Conservation (phyloP, 2,113 vertebrate species). For the Indri indri region DNA sequence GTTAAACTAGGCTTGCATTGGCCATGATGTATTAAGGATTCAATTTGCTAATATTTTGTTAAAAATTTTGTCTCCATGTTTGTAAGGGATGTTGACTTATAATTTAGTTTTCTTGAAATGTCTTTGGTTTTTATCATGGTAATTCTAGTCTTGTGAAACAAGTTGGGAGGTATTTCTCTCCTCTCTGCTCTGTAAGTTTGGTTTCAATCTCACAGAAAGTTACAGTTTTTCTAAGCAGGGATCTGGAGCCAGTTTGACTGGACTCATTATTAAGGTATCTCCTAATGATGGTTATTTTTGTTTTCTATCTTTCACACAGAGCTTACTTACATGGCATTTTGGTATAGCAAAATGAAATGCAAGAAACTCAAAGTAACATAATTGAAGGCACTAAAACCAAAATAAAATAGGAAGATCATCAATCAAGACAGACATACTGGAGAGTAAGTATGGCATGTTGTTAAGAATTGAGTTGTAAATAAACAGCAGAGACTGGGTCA, state of each 20-base stretch:
- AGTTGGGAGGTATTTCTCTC: background rate
- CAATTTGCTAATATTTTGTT: background rate
- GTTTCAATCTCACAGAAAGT: background rate
- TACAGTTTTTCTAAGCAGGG: background rate
- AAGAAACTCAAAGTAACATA: background rate
- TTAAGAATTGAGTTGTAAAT: background rate
- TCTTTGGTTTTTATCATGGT: background rate
- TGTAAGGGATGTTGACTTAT: background rate
- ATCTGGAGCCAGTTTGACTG: background rate
- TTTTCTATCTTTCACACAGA: constrained; percentile 46
- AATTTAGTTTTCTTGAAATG: background rate
- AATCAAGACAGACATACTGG: background rate
- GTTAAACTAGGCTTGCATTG: background rate
- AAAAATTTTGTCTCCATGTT: background rate
- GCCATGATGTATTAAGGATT: background rate
- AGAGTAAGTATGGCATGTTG: constrained; percentile 42
- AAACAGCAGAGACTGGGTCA: background rate
- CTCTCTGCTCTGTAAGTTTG: background rate
- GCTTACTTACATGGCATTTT: background rate
- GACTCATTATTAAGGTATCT: background rate
- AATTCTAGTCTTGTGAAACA: background rate
- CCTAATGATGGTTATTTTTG: background rate
- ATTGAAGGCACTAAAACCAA: background rate
- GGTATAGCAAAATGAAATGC: background rate
- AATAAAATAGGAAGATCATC: background rate